Evolutionary conservation across 2,797 vertebrate species (phyloP), one percentile per base, ranked within the genome.

Genomic region (Myiothlypis chrysogaster): DNA sequence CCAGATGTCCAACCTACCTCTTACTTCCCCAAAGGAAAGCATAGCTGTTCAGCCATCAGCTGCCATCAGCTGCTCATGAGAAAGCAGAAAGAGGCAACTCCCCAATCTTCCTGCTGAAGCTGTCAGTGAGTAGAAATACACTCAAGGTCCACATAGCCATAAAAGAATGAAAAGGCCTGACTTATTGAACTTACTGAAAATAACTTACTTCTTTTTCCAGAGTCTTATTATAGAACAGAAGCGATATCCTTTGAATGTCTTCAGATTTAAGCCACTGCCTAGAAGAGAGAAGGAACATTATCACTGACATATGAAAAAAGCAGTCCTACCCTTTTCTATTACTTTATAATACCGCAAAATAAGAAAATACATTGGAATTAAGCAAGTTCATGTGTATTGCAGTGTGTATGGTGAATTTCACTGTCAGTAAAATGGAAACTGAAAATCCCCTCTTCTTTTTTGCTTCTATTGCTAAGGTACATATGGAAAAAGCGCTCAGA

Each of bases 201-300:
- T 17, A 61, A 95, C 98, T 98, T 98, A 99, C 99, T 98, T 99
- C 99, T 96, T 99, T 99, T 96, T 99, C 99, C 92, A 99, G 97
- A 57, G 98, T 97, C 97, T 99, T 99, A 95, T 99, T 99, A 93
- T 99, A 99, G 98, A 99, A 99, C 97, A 99, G 98, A 92, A 99
- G 97, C 2, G 99, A 99, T 98, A 99, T 99, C 97, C 99, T 98
- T 97, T 99, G 99, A 96, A 99, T 99, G 84, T 99, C 99, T 94
- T 99, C 99, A 43, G 99, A 99, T 95, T 99, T 99, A 69, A 99
- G 98, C 99, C 99, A 99, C 78, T 99, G 99, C 96, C 99, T 99
- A 91, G 44, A 98, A 98, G 12, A 87, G 61, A 87, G 86, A 95
- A 68, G 10, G 37, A 83, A 73, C 13, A 46, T 65, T 37, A 19